Evolutionary conservation across 2,113 vertebrate genomes (phyloP), one percentile per base, ranked within the genome.

Genomic region (Mohoua ochrocephala): DNA sequence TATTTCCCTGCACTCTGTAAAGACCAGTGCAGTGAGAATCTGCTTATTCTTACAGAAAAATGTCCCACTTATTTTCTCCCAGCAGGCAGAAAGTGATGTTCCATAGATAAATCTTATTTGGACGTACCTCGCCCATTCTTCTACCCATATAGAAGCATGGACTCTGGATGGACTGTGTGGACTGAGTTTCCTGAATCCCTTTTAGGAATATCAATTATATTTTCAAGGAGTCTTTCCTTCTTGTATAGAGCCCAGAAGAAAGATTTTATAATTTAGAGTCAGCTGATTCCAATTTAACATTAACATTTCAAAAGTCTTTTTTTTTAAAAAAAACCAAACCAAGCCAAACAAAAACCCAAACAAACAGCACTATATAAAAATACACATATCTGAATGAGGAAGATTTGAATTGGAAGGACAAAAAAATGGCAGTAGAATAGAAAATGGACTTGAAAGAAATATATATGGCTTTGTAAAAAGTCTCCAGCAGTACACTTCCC

Each of bases 71-170:
- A 50, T 81, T 86, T 92, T 67, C 35, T 63, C 14, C 8, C 31
- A 79, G 10, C 10, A 57, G 63, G 31, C 28, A 69, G 28, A 89
- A 83, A 71, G 10, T 18, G 44, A 31, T 67, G 10, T 44, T 84
- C 24, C 53, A 9, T 6, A 56, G 45, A 57, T 57, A 28, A 10
- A 65, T 47, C 50, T 57, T 45, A 31, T 31, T 69, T 27, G 54
- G 30, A 35, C 0, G 0, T 47, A 41, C 21, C 39, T 54, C 75
- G 13, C 13, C 37, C 2, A 0, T 61, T 67, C 49, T 93, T 59
- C 35, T 44, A 26, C 14, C 6, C 35, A 18, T n/a, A 49, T 1
- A 50, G 22, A 84, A 39, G 7, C 10, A 41, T 26, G 22, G n/a
- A 20, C 7, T 50, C 15, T 44, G 22, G 22, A 53, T 24, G 23